Percentiles rank a stretch among this genome's conserved stretches.
Conservation (phyloP, 2,888 invertebrate species). For the Anarsia innoxiella region DNA sequence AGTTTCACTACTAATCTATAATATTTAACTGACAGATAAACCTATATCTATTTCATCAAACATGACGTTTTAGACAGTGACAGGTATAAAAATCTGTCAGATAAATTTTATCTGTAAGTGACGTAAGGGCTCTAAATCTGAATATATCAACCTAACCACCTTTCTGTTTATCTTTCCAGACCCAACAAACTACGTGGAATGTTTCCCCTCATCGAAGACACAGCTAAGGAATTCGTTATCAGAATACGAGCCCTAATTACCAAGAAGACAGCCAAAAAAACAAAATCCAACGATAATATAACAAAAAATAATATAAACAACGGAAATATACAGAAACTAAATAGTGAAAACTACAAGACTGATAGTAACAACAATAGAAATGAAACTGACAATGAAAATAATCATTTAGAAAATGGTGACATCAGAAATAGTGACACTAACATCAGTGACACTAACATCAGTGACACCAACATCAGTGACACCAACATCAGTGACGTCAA, state of each 20-base stretch:
- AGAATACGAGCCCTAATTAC: constrained; percentile 35
- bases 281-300: not conserved
- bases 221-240: constrained; percentile 50
- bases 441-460: not conserved
- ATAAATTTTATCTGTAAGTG: too few species aligned
- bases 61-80: too few species aligned
- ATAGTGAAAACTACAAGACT: not conserved
- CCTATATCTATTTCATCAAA: too few species aligned
- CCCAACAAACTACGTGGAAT: constrained; percentile 64
- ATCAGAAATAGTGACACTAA: not conserved
- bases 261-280: constrained; percentile 16
- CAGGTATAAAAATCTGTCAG: too few species aligned
- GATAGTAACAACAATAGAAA: not conserved
- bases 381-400: not conserved
- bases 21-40: too few species aligned
- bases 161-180: too few species aligned
- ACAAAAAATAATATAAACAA: not conserved
- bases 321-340: not conserved
- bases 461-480: not conserved
- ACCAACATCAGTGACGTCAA: too few species aligned
- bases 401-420: not conserved
- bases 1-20: too few species aligned
- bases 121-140: too few species aligned
- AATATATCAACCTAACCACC: not conserved
- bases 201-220: constrained; percentile 60